phyloP scores from a whole-genome alignment of 2,888 invertebrate species.

The Pogonocherus hispidulus region DNA sequence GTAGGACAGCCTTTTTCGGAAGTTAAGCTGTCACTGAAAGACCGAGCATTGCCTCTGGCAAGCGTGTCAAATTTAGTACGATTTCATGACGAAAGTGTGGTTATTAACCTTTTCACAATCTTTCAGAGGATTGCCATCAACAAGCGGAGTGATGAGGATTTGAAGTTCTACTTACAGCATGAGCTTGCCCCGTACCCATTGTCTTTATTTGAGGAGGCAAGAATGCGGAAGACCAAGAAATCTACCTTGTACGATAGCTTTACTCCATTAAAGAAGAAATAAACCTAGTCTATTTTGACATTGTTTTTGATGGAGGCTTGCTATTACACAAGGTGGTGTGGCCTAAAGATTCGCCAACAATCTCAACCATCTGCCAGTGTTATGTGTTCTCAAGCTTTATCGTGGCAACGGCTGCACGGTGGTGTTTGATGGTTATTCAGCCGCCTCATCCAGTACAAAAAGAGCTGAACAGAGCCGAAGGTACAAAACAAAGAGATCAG shows the following conservation, averaged over 20 bases:
- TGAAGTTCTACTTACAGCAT: background rate
- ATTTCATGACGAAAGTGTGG: conserved; percentile 4
- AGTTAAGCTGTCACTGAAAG: conserved; percentile 24
- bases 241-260: conserved; percentile 18
- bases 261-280: background rate
- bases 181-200: conserved; percentile 1
- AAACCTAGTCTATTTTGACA: background rate
- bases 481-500: too few relatives aligned
- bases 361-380: too few relatives aligned
- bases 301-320: background rate
- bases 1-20: conserved; percentile 16
- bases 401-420: too few relatives aligned
- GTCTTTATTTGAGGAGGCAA: background rate
- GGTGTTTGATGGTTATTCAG: too few relatives aligned
- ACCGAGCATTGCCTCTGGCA: conserved; percentile 18
- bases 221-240: conserved; percentile 22
- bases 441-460: too few relatives aligned
- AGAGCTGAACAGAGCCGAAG: too few relatives aligned
- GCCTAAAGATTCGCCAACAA: too few relatives aligned
- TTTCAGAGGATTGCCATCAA: background rate
- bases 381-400: too few relatives aligned
- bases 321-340: background rate
- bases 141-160: background rate
- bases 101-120: background rate
- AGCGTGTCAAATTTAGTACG: conserved; percentile 9